These are phyloP conservation scores for Calycopis cecrops DNA, from an alignment of 1,140 invertebrate species.

Conservation along the genomic window DNA sequence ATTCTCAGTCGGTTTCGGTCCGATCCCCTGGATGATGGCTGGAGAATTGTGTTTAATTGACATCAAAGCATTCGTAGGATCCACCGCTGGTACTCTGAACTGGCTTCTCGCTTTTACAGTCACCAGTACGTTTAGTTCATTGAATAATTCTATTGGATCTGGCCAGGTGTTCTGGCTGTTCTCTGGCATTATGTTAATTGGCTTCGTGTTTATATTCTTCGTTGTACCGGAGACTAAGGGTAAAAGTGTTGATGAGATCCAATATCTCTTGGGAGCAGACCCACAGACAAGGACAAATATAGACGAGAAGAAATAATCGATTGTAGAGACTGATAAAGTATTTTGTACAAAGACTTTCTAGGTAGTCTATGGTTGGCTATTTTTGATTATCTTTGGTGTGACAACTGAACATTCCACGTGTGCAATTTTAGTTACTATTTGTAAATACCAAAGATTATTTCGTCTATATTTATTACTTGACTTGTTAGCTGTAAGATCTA, in stretches of 20 bases:
- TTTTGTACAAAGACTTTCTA: constrained; percentile 45
- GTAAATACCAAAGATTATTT: constrained; percentile 43
- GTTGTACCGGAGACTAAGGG: constrained; percentile 94
- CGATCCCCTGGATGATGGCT: constrained; percentile 88
- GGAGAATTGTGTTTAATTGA: constrained; percentile 84
- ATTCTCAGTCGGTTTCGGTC: constrained; percentile 87
- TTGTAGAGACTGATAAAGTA: constrained; percentile 53
- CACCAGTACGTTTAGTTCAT: constrained; percentile 83
- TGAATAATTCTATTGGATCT: constrained; percentile 76
- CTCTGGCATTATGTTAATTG: constrained; percentile 81
- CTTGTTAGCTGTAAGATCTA: constrained; percentile 21
- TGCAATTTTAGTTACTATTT: constrained; percentile 33
- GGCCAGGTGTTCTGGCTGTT: constrained; percentile 89
- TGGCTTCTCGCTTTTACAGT: constrained; percentile 89
- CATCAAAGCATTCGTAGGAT: constrained; percentile 84
- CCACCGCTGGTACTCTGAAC: constrained; percentile 84
- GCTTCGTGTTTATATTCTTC: constrained; percentile 84
- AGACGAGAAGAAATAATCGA: constrained; percentile 53
- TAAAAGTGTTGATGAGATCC: constrained; percentile 89
- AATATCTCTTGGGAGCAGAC: constrained; percentile 74
- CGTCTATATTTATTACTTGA: constrained; percentile 25
- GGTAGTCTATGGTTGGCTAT: constrained; percentile 33
- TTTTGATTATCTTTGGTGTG: constrained; percentile 36
- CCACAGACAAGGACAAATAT: constrained; percentile 33
- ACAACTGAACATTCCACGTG: constrained; percentile 22